Evolutionary conservation across 2,797 vertebrate genomes (phyloP), one percentile per base, ranked within the genome.

Genomic region (Austrolebias charrua): DNA sequence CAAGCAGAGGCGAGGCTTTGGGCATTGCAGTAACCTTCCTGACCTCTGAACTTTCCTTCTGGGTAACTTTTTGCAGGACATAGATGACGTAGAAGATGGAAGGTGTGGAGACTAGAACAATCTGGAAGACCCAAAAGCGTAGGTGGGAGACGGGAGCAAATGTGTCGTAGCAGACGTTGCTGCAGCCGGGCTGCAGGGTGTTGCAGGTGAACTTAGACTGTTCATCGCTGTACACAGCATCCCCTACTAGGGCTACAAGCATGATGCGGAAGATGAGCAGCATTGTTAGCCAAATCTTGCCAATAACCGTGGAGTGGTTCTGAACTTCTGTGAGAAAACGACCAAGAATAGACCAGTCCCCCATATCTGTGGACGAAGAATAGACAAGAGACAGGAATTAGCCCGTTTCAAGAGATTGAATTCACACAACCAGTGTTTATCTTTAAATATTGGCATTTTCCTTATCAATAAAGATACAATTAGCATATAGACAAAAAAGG

Each of bases 101-200:
- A 7, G 89, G 86, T 0, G 80, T 89, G 59, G 88, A 92, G 44
- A 91, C 89, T 0, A 91, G 85, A 19, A 92, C 85, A 16, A 92
- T 92, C 75, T 92, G 90, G 69, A 92, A 91, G 68, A 92, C 89
- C 91, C 92, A 92, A 58, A 92, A 93, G 45, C 91, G 87, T 49
- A 92, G 71, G 64, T 91, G 91, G 9, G 89, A 93, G 52, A 91
- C 86, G 0, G 83, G 89, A 14, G 80, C 87, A 49, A 92, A 91
- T 0, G 80, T 85, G 78, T 90, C 79, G 2, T 86, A 91, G 77
- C 86, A 89, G 54, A 92, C 87, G 2, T 90, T 90, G 28, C 83
- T 92, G 77, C 90, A 92, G 40, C 91, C 92, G 0, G 91, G 91
- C 66, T 92, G 91, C 3, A 88, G 75, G 49, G 89, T 89, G 83